Evolutionary conservation across 2,113 vertebrate species (phyloP).

Genomic region (Hystrix cristata): DNA sequence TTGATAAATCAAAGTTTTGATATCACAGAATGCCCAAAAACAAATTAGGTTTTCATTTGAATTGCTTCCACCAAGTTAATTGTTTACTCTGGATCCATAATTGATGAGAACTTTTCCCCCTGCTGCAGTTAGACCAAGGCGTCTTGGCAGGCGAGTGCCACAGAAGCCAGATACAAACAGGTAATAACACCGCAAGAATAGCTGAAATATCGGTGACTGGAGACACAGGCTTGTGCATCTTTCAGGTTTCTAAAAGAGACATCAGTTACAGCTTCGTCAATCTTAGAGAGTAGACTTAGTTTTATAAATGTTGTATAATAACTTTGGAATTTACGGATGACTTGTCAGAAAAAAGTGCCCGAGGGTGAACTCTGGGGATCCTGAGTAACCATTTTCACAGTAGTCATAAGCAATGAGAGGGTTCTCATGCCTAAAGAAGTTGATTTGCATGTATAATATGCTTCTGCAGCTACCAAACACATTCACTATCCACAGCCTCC

Average conservation of each 20-base stretch:
- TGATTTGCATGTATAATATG: neutral
- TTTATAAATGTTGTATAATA: constrained; percentile 74
- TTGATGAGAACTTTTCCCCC: constrained; percentile 67
- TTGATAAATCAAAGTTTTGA: constrained; percentile 54
- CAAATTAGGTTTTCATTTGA: constrained; percentile 75
- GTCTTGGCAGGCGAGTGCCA: constrained; percentile 48
- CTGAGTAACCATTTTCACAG: constrained; percentile 71
- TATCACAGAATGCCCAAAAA: constrained; percentile 54
- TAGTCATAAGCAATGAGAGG: neutral
- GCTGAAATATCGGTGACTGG: constrained; percentile 60
- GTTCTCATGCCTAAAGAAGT: neutral
- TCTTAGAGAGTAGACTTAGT: constrained; percentile 77
- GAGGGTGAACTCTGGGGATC: constrained; percentile 59
- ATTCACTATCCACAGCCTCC: neutral
- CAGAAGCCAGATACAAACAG: constrained; percentile 72
- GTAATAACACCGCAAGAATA: constrained; percentile 59
- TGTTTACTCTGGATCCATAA: constrained; percentile 73
- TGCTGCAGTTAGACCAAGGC: constrained; percentile 57
- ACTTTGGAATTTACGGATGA: constrained; percentile 63
- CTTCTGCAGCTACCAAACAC: neutral
- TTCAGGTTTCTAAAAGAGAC: constrained; percentile 77
- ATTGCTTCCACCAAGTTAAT: constrained; percentile 73
- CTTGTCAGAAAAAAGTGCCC: constrained; percentile 62
- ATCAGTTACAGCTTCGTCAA: constrained; percentile 74
- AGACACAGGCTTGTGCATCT: constrained; percentile 74